A percentile compares a stretch with the other conserved stretches of the same genome.
Evolutionary conservation across 2,888 invertebrate species (phyloP).

Genomic region (Eueremaeus valkanovi): DNA sequence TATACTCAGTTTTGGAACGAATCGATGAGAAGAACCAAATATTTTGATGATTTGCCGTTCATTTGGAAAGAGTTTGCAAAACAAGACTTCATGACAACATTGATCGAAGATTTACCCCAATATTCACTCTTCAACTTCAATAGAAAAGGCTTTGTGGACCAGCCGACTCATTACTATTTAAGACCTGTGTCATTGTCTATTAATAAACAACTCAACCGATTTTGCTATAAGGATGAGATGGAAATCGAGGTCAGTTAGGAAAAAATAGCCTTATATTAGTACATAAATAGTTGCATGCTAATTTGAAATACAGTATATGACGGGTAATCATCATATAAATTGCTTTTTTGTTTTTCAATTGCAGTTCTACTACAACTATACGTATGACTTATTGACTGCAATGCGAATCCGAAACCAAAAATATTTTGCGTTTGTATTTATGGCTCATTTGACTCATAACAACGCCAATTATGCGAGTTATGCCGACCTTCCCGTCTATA

Average conservation of each 20-base stretch:
- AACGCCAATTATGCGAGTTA: slow-evolving; percentile 50
- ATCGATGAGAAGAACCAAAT: slow-evolving; percentile 41
- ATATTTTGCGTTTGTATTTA: slow-evolving; percentile 51
- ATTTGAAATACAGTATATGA: background rate
- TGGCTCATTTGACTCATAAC: slow-evolving; percentile 52
- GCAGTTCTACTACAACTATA: slow-evolving; percentile 37
- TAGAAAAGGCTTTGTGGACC: slow-evolving; percentile 51
- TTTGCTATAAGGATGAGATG: slow-evolving; percentile 33
- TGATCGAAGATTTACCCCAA: slow-evolving; percentile 51
- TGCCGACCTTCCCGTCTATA: slow-evolving; percentile 51
- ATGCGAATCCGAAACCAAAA: slow-evolving; percentile 14
- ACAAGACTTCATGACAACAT: slow-evolving; percentile 51
- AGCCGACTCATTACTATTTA: slow-evolving; percentile 52
- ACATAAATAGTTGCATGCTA: background rate
- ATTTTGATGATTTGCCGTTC: slow-evolving; percentile 50
- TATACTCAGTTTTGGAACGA: slow-evolving; percentile 46
- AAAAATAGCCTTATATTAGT: background rate
- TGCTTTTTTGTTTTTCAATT: background rate
- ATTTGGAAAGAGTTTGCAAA: slow-evolving; percentile 52
- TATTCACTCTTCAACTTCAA: slow-evolving; percentile 52
- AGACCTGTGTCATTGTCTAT: slow-evolving; percentile 51
- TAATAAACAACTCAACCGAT: slow-evolving; percentile 46
- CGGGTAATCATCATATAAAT: too few species aligned
- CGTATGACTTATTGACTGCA: slow-evolving; percentile 5
- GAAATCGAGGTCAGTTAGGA: slow-evolving; percentile 36